Evolutionary conservation across 2,113 vertebrate genomes (phyloP), one percentile per base, ranked within the genome.

Genomic region (Sinocyclocheilus rhinocerous): DNA sequence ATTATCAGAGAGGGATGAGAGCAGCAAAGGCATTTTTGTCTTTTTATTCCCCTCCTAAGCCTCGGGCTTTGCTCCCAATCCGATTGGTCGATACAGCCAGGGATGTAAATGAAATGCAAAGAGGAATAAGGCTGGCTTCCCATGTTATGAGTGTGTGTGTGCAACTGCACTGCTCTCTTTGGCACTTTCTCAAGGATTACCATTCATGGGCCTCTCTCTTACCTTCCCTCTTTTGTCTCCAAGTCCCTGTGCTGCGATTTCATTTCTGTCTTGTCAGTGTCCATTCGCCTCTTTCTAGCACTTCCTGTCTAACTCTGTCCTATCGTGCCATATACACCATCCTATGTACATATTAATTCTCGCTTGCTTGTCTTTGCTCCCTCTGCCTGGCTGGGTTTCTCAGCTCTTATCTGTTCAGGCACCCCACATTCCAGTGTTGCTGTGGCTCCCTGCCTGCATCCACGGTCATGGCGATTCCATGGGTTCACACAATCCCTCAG

Each of bases 21-120:
- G 94, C 93, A 95, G 94, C 94, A 93, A 95, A 95, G 94, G 94
- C 95, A 95, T 96, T 95, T 89, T 95, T 95, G 92, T 95, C 94
- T 95, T 94, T 95, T 95, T 95, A 95, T 95, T 96, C 95, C 94
- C 92, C 93, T 95, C 93, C 95, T 95, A 96, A 96, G 94, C 94
- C 93, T 91, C 93, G 94, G 94, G 95, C 94, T 96, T 94, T 96
- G 94, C 94, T 96, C 95, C 94, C 95, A 96, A 96, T 96, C 95
- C 95, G 94, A 96, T 95, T 95, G 95, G 95, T 94, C 92, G 95
- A 95, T 95, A 95, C 94, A 94, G 95, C 95, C 94, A 95, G 94
- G 95, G 93, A 96, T 96, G 95, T 95, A 96, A 96, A 96, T 96
- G 94, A 96, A 96, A 95, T 95, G 95, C 95, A 96, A 95, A 96